phyloP scores from a whole-genome alignment of 2,797 vertebrate genomes.

The Argyrosomus regius region DNA sequence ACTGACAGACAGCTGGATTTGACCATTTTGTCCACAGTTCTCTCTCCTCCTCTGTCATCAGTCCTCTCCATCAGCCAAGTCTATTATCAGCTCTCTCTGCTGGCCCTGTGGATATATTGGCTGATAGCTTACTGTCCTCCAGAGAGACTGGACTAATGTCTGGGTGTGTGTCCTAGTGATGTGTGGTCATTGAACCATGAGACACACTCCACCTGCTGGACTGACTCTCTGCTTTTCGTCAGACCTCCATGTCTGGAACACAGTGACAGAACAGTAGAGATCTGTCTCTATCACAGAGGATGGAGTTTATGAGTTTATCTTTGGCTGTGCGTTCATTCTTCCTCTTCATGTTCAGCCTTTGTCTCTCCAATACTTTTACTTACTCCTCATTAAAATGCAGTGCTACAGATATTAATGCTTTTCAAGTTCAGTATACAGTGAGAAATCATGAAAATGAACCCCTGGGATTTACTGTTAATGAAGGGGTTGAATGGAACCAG shows the following conservation, averaged over 20 bases:
- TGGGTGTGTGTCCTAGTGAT: conserved; percentile 7
- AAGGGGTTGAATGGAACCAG: neutral
- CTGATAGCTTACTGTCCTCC: conserved; percentile 24
- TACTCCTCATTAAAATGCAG: neutral
- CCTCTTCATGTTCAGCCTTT: neutral
- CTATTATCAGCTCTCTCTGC: conserved; percentile 24
- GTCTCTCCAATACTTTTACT: neutral
- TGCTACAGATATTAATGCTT: neutral
- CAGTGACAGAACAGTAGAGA: neutral
- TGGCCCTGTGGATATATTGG: conserved; percentile 6
- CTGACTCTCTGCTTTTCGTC: conserved; percentile 3
- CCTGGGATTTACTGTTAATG: neutral
- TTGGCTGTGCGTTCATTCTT: neutral
- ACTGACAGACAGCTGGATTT: conserved; percentile 15
- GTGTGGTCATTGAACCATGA: conserved; percentile 2
- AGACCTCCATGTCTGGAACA: too few species aligned
- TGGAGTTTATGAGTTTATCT: neutral
- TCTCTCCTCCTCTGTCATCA: conserved; percentile 10
- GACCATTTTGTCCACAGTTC: conserved; percentile 17
- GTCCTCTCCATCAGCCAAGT: conserved; percentile 4
- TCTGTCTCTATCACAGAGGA: neutral
- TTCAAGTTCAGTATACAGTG: neutral
- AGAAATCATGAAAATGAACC: neutral
- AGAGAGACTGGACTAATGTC: conserved; percentile 11
- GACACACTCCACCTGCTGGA: neutral